Evolutionary conservation across 2,113 vertebrate genomes (phyloP), one percentile per base, ranked within the genome.

Genomic region (Phalacrocorax pelagicus): DNA sequence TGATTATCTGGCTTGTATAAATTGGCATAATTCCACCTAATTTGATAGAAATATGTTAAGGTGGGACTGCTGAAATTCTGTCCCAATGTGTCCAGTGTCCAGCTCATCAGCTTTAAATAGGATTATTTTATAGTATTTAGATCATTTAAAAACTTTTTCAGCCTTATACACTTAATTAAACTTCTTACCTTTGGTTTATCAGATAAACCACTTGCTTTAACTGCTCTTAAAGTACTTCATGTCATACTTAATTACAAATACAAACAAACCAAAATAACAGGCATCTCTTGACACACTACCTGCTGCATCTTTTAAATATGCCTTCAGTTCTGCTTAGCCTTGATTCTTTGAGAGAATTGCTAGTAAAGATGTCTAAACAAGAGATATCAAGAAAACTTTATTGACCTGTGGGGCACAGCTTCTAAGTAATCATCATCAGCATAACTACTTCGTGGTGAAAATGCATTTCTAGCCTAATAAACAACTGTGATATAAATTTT

Each of bases 391-490:
- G 75, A 78, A 77, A 74, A 86, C 58, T 84, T 63, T 52, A 81
- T 63, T 93, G 92, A 88, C 40, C 19, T 88, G 7, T 69, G 71
- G 20, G 16, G 20, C 0, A 0, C 51, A 91, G 38, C 84, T 88
- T 90, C 51, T 67, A 83, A 88, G 61, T 32, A 79, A n/a, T 61
- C 62, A 7, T 0, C 13, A 82, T 8, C 81, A 73, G 47, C 36
- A 6, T 61, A 47, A 80, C 16, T 94, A 54, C 52, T 94, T 95
- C 81, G 61, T 80, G 52, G 10, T 83, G 38, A 71, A 92, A 89
- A 95, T 90, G 20, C 47, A 91, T 93, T 94, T 92, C 49, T 72
- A 81, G n/a, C 54, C 34, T 81, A 72, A 86, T 92, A 91, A 95
- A 79, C 55, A 92, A 86, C 11, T 44, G 19, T 92, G 58, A 36